These are phyloP conservation scores for Entomobrya proxima DNA, from an alignment of 2,888 invertebrate species.

Conservation along the genomic window DNA sequence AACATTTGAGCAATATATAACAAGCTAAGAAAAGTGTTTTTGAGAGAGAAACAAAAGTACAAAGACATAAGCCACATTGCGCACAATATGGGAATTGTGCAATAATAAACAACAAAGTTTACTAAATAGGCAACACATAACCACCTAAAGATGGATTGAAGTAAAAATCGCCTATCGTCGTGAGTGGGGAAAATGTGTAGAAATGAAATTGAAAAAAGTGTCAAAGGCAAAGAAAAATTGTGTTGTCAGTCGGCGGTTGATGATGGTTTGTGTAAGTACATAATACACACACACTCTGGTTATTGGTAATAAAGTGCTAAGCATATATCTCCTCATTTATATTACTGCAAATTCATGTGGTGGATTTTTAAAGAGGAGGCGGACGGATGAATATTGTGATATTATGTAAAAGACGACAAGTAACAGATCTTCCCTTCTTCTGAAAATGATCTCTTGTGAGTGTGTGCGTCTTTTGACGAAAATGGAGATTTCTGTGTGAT, in stretches of 20 bases:
- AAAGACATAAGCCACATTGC: slow-evolving; percentile 4
- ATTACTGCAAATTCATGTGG: too few species aligned
- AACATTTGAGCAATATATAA: not conserved
- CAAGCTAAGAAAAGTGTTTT: not conserved
- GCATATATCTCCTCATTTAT: not conserved
- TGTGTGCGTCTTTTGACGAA: slow-evolving; percentile 33
- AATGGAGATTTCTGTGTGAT: slow-evolving; percentile 61
- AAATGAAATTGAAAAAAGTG: slow-evolving; percentile 14
- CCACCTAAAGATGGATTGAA: not conserved
- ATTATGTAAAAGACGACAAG: not conserved
- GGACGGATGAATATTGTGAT: not conserved
- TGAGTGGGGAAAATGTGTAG: not conserved
- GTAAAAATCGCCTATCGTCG: not conserved
- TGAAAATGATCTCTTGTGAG: not conserved
- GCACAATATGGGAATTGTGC: slow-evolving; percentile 16
- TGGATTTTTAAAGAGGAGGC: not conserved
- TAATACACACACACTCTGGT: not conserved
- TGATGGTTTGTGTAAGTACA: not conserved
- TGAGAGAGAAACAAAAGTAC: not conserved
- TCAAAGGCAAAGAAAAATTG: slow-evolving; percentile 29
- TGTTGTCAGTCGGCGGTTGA: slow-evolving; percentile 16
- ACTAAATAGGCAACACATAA: slow-evolving; percentile 1
- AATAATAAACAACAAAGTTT: slow-evolving; percentile 13
- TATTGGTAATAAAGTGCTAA: not conserved
- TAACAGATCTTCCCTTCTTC: slow-evolving; percentile 34